Evolutionary conservation across 2,797 vertebrate species (phyloP).

Genomic region (Okamejei kenojei): DNA sequence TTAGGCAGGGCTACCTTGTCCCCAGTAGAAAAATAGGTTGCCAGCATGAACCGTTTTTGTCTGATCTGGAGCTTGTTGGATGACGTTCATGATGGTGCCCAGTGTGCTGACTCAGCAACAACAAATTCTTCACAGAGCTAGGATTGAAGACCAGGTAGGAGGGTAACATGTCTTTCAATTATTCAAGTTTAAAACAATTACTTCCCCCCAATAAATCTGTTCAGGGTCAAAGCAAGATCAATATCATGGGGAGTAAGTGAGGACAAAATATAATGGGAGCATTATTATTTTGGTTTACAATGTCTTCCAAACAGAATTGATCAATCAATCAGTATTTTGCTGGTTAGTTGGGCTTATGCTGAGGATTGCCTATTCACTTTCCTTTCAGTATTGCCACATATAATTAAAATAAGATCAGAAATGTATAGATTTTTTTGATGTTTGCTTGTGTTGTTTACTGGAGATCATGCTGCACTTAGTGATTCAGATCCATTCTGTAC

Average conservation of each 20-base stretch:
- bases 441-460: not conserved
- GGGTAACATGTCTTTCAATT: not conserved
- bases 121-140: not conserved
- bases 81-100: not conserved
- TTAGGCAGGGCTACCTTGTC: too few species aligned
- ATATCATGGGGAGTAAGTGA: not conserved
- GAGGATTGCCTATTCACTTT: not conserved
- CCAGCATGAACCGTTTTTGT: not conserved
- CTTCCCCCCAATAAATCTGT: not conserved
- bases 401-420: slow-evolving; percentile 15
- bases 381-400: not conserved
- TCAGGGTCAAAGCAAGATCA: not conserved
- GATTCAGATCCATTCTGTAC: not conserved
- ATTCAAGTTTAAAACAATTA: not conserved
- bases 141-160: not conserved
- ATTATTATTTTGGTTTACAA: not conserved
- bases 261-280: not conserved
- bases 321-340: not conserved
- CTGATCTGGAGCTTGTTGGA: not conserved
- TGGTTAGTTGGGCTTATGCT: not conserved
- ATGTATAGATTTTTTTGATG: not conserved
- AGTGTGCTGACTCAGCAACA: not conserved
- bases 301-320: not conserved
- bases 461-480: not conserved
- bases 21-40: too few species aligned